Conservation (phyloP, 2,888 invertebrate genomes). For the Physocephala rufipes region DNA sequence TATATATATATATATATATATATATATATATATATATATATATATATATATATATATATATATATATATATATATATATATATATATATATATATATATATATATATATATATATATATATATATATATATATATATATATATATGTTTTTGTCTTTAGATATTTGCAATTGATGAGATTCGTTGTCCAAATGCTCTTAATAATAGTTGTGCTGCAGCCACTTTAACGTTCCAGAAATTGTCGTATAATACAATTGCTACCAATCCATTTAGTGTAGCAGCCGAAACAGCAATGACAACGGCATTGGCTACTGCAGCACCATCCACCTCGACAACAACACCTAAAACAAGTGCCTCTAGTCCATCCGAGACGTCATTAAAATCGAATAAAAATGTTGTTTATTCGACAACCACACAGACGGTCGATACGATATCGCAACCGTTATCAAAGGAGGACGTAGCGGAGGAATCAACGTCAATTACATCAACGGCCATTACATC, state of each 20-base stretch:
- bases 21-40: no score
- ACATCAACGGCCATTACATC: slow-evolving; percentile 16
- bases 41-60: no score
- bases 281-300: slow-evolving; percentile 30
- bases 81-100: no score
- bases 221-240: slow-evolving; percentile 28
- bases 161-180: slow-evolving; percentile 5
- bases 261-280: slow-evolving; percentile 13
- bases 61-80: no score
- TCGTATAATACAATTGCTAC: slow-evolving; percentile 25
- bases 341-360: slow-evolving; percentile 16
- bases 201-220: slow-evolving; percentile 25
- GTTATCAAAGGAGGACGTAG: not conserved
- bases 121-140: no score
- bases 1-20: no score
- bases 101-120: no score
- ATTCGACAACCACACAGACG: slow-evolving; percentile 28
- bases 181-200: slow-evolving; percentile 8
- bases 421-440: slow-evolving; percentile 36
- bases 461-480: not conserved
- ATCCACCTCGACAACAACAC: slow-evolving; percentile 19
- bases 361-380: slow-evolving; percentile 19
- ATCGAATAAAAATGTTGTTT: slow-evolving; percentile 26
- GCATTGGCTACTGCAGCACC: slow-evolving; percentile 25
- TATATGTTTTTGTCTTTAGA: not conserved